Conservation (phyloP, 2,888 invertebrate species). For the Rhamnusium bicolor region DNA sequence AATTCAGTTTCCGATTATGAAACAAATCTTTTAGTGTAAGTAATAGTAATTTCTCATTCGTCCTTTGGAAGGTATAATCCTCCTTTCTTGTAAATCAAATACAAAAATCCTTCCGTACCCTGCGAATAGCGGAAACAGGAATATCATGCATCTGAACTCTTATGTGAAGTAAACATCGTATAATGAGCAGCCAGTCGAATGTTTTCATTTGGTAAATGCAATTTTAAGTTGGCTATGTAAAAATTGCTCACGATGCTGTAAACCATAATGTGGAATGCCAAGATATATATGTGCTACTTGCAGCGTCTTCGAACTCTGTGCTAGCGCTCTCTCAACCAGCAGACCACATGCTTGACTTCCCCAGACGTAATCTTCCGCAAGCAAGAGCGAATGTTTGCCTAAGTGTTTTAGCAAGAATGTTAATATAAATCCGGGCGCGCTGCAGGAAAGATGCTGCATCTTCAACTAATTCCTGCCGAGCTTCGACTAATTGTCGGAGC, state of each 20-base stretch:
- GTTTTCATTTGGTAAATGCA: slow-evolving; percentile 23
- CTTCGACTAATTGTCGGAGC: neutral
- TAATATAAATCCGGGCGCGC: slow-evolving; percentile 39
- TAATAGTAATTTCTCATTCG: neutral
- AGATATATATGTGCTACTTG: neutral
- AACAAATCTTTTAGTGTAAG: too few relatives aligned
- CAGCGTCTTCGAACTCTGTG: neutral
- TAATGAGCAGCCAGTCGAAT: slow-evolving; percentile 20
- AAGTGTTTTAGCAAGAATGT: slow-evolving; percentile 44
- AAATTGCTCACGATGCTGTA: slow-evolving; percentile 17
- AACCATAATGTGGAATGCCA: slow-evolving; percentile 20
- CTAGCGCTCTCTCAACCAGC: neutral
- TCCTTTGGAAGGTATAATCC: neutral
- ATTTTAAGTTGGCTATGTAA: slow-evolving; percentile 12
- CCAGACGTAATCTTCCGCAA: slow-evolving; percentile 38
- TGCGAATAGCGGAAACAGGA: neutral
- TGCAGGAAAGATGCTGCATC: neutral
- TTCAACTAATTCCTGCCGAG: neutral
- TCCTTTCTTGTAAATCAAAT: neutral
- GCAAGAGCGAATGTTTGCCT: slow-evolving; percentile 43
- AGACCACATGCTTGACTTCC: slow-evolving; percentile 37
- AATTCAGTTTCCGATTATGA: too few relatives aligned
- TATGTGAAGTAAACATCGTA: slow-evolving; percentile 12
- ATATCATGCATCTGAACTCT: neutral
- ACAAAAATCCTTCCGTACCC: neutral